Evolutionary conservation across 2,797 vertebrate species (phyloP).

Genomic region (Hoplostethus mediterraneus): DNA sequence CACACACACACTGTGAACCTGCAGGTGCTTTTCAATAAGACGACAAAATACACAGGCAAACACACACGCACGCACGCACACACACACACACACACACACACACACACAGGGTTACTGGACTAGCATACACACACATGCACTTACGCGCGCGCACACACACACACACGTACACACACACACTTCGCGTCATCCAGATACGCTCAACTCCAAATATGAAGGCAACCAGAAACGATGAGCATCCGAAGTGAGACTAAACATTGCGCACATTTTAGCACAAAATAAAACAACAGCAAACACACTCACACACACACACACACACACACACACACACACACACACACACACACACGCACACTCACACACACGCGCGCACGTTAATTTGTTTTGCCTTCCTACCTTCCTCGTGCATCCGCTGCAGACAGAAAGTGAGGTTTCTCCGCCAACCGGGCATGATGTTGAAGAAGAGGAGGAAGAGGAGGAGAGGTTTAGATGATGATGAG

Average conservation of each 20-base stretch:
- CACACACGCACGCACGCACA: conserved; percentile 5
- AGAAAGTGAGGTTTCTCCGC: conserved; percentile 93
- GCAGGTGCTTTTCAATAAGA: conserved; percentile 65
- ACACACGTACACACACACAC: too few relatives aligned
- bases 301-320: too few relatives aligned
- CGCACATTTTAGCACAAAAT: conserved; percentile 25
- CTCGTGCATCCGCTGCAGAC: conserved; percentile 94
- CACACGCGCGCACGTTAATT: conserved; percentile 4
- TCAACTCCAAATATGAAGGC: conserved; percentile 47
- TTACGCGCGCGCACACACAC: background rate
- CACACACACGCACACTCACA: too few relatives aligned
- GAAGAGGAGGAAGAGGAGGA: conserved; percentile 27
- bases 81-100: conserved; percentile 11
- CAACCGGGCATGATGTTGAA: conserved; percentile 89
- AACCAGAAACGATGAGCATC: conserved; percentile 46
- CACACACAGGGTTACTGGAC: background rate
- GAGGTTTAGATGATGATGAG: conserved; percentile 42
- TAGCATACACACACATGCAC: conserved; percentile 22
- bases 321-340: background rate
- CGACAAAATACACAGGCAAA: conserved; percentile 29
- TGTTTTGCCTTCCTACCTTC: conserved; percentile 87
- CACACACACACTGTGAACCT: conserved; percentile 30
- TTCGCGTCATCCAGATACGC: conserved; percentile 50
- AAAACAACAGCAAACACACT: background rate
- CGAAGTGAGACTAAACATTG: conserved; percentile 51